Conservation (phyloP, 2,888 invertebrate species). For the Strigamia crassipes region DNA sequence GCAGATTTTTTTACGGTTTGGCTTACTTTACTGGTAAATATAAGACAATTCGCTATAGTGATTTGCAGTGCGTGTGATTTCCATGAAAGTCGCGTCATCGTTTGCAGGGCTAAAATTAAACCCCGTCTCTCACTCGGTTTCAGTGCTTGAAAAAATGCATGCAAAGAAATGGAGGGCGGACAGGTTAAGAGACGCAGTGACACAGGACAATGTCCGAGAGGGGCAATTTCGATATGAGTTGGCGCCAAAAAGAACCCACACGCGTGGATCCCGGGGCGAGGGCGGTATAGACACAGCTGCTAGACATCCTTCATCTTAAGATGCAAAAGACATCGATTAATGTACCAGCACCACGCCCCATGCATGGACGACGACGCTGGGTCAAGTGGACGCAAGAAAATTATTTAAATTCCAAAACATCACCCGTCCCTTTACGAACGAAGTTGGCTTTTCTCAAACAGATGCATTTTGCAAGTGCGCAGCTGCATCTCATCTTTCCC, state of each 20-base stretch:
- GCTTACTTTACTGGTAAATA: neutral
- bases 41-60: neutral
- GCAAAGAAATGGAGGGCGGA: constrained; percentile 23
- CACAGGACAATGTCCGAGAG: constrained; percentile 33
- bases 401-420: constrained; percentile 1
- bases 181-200: constrained; percentile 37
- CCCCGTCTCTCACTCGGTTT: constrained; percentile 15
- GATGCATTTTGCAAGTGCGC: constrained; percentile 33
- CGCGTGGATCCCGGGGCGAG: constrained; percentile 30
- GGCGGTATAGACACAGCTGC: constrained; percentile 34
- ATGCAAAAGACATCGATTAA: constrained; percentile 23
- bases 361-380: constrained; percentile 10
- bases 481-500: constrained; percentile 42
- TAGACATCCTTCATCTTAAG: constrained; percentile 31
- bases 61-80: neutral
- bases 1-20: neutral
- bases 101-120: constrained; percentile 36
- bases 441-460: constrained; percentile 6
- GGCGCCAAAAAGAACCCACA: constrained; percentile 27
- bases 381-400: constrained; percentile 17
- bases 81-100: constrained; percentile 27
- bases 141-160: neutral
- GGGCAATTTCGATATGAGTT: constrained; percentile 12
- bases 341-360: constrained; percentile 14
- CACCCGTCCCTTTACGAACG: neutral